These are phyloP conservation scores for Noctua pronuba DNA, from an alignment of 2,888 invertebrate species.

Conservation along the genomic window DNA sequence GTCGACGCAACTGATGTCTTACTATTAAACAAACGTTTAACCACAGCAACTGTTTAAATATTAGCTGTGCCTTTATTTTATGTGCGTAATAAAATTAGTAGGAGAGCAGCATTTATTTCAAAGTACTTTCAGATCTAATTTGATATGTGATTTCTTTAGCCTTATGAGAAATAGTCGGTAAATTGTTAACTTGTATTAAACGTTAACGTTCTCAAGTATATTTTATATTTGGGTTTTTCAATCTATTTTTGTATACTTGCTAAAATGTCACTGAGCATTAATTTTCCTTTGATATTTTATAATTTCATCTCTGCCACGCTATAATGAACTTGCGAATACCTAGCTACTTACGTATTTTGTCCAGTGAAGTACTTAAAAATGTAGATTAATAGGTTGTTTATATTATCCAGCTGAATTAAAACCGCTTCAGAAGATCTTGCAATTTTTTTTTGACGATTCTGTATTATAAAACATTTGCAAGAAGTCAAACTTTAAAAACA, in stretches of 20 bases:
- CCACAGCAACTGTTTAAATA: not conserved
- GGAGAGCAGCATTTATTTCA: not conserved
- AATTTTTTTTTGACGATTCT: no score
- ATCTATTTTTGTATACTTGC: not conserved
- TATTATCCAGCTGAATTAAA: not conserved
- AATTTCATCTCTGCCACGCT: not conserved
- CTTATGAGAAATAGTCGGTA: not conserved
- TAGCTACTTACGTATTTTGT: not conserved
- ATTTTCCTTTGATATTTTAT: conserved; percentile 17
- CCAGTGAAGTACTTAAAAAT: not conserved
- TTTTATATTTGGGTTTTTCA: not conserved
- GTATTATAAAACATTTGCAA: no score
- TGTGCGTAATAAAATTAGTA: not conserved
- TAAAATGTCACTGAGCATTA: conserved; percentile 2
- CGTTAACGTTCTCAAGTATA: not conserved
- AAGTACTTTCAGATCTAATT: not conserved
- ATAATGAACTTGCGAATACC: not conserved
- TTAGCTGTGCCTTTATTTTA: not conserved
- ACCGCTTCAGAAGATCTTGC: not conserved
- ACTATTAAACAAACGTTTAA: not conserved
- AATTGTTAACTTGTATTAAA: not conserved
- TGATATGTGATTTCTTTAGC: not conserved
- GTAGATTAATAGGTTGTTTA: not conserved
- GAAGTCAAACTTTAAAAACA: no score
- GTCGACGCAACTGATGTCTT: not conserved